These are phyloP conservation scores for Cryptotis parvus DNA, from an alignment of 2,113 vertebrate genomes.

Conservation along the genomic window DNA sequence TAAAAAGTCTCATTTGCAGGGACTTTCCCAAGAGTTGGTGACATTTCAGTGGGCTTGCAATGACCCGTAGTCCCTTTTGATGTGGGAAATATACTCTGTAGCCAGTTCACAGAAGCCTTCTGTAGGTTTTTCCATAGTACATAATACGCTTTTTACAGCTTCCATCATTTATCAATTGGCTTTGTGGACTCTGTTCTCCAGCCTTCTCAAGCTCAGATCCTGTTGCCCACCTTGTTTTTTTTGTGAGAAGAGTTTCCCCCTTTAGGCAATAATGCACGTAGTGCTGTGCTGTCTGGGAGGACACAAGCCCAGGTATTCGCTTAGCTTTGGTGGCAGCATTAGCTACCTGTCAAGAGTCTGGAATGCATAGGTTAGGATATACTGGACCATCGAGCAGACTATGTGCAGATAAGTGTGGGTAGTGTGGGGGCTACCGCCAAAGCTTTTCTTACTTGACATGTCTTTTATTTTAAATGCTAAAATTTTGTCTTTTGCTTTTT, in stretches of 20 bases:
- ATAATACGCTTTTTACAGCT: not conserved
- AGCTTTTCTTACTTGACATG: not conserved
- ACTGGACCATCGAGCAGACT: not conserved
- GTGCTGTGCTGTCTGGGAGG: not conserved
- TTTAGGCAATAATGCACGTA: not conserved
- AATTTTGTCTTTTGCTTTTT: slow-evolving; percentile 47
- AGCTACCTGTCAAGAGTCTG: not conserved
- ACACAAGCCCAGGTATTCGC: not conserved
- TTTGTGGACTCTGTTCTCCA: slow-evolving; percentile 43
- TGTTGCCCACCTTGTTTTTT: slow-evolving; percentile 7
- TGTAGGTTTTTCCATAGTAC: not conserved
- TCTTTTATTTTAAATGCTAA: slow-evolving; percentile 39
- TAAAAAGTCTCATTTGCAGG: slow-evolving; percentile 31
- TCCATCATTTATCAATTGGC: slow-evolving; percentile 9
- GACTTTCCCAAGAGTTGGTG: slow-evolving; percentile 16
- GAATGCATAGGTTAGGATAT: not conserved
- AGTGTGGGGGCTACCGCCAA: not conserved
- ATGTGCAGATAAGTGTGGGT: slow-evolving; percentile 15
- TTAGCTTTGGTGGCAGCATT: not conserved
- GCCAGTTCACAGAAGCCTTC: not conserved
- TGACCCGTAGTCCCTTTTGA: not conserved
- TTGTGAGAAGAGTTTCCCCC: not conserved
- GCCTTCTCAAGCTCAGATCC: not conserved
- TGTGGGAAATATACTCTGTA: not conserved
- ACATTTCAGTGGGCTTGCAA: slow-evolving; percentile 23